These are phyloP conservation scores for Philopedon plagiatum DNA, from an alignment of 2,888 invertebrate species.

Conservation along the genomic window DNA sequence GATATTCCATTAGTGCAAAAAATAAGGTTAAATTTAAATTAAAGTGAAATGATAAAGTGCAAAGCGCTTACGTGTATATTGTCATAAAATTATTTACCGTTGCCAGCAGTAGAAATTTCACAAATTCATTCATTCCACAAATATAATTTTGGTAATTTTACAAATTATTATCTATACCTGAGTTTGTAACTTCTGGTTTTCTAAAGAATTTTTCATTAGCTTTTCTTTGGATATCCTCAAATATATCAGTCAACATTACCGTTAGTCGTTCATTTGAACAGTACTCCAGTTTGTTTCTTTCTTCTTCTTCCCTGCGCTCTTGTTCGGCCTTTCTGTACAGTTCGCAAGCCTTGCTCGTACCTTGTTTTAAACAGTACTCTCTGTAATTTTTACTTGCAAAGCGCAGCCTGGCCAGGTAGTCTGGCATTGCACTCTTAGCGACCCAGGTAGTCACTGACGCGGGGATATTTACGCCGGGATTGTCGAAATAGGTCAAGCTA, in stretches of 20 bases:
- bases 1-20: too few relatives aligned
- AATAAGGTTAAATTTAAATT: too few relatives aligned
- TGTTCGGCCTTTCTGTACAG: constrained; percentile 51
- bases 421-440: constrained; percentile 82
- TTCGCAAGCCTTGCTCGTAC: constrained; percentile 56
- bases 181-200: constrained; percentile 27
- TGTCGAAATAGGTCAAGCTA: constrained; percentile 89
- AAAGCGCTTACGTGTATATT: too few relatives aligned
- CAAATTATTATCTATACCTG: constrained; percentile 10
- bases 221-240: constrained; percentile 58
- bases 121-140: too few relatives aligned
- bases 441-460: constrained; percentile 83
- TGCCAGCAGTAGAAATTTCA: too few relatives aligned
- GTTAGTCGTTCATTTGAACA: constrained; percentile 50
- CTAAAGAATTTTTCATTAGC: constrained; percentile 35
- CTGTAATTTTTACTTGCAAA: constrained; percentile 78
- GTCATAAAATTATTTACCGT: too few relatives aligned
- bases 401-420: constrained; percentile 80
- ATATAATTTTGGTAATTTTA: too few relatives aligned
- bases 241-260: constrained; percentile 27
- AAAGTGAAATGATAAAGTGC: too few relatives aligned
- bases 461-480: constrained; percentile 86
- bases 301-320: constrained; percentile 50
- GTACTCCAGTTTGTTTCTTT: constrained; percentile 56
- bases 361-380: constrained; percentile 66